These are phyloP conservation scores for Aporophyla nigra DNA, from an alignment of 2,888 invertebrate species.

Conservation along the genomic window DNA sequence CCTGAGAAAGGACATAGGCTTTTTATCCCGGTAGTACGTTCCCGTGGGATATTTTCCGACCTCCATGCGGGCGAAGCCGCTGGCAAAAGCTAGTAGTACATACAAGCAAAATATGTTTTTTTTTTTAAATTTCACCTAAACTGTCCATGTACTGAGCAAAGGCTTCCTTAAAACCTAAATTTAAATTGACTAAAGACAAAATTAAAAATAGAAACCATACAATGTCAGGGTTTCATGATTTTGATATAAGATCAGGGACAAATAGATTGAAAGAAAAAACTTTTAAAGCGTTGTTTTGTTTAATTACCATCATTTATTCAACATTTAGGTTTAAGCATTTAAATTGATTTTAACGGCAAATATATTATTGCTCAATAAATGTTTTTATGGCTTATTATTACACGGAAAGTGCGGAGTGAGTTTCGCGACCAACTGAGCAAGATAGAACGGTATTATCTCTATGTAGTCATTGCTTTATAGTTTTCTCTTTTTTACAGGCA, in stretches of 20 bases:
- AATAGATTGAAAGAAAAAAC: not conserved
- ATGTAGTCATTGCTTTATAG: too few relatives aligned
- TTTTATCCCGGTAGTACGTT: too few relatives aligned
- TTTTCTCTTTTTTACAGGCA: not conserved
- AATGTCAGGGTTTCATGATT: constrained; percentile 10
- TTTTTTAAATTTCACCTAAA: too few relatives aligned
- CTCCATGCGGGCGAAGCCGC: too few relatives aligned
- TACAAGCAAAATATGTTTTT: not conserved
- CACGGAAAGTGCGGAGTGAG: not conserved
- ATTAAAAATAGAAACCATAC: not conserved
- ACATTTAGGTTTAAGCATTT: not conserved
- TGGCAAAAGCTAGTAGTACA: too few relatives aligned
- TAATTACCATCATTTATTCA: not conserved
- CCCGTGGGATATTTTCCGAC: too few relatives aligned
- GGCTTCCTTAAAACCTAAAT: not conserved
- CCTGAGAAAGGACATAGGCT: too few relatives aligned
- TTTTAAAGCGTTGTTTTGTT: not conserved
- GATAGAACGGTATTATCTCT: too few relatives aligned
- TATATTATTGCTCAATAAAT: not conserved
- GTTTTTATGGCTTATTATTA: not conserved
- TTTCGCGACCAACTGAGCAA: not conserved
- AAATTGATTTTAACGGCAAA: not conserved
- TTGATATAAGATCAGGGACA: constrained; percentile 11
- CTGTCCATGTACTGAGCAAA: too few relatives aligned
- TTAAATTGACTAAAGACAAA: not conserved